Conservation (phyloP, 30 jellyfish, hydroid and myxozoan species). For the Morbakka virulenta region DNA sequence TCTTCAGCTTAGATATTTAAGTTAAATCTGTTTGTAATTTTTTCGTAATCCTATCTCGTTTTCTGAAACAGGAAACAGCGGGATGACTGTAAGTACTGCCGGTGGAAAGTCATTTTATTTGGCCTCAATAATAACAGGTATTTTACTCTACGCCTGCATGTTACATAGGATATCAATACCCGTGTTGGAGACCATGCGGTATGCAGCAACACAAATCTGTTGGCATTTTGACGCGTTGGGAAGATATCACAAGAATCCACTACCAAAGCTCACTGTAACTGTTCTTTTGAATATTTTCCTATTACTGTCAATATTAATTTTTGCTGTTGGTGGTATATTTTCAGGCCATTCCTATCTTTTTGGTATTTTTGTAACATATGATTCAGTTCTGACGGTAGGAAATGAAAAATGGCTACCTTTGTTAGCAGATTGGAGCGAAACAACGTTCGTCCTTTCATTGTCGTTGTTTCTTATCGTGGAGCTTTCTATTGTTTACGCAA, state of each 20-base stretch:
- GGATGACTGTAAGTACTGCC: constrained; percentile 21
- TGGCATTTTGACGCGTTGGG: neutral
- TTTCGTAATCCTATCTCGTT: neutral
- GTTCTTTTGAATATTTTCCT: neutral
- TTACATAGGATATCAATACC: constrained; percentile 17
- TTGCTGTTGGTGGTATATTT: constrained; percentile 36
- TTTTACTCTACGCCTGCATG: constrained; percentile 29
- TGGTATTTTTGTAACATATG: constrained; percentile 40
- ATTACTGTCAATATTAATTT: constrained; percentile 1
- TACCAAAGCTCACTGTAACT: constrained; percentile 24
- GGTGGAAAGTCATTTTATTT: constrained; percentile 43
- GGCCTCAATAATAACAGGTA: constrained; percentile 35
- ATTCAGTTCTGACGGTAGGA: constrained; percentile 40
- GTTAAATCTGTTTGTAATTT: neutral
- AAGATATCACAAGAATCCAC: neutral
- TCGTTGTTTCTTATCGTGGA: constrained; percentile 34
- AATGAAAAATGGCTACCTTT: constrained; percentile 22
- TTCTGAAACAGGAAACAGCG: constrained; percentile 55
- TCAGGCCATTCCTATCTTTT: constrained; percentile 64
- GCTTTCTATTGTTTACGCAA: constrained; percentile 21
- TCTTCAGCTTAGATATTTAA: neutral
- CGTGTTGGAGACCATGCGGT: neutral
- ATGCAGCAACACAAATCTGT: too few relatives aligned
- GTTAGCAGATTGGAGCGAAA: constrained; percentile 55
- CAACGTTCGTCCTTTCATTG: constrained; percentile 38